Conservation (phyloP, 2,113 vertebrate species). For the Galemys pyrenaicus region DNA sequence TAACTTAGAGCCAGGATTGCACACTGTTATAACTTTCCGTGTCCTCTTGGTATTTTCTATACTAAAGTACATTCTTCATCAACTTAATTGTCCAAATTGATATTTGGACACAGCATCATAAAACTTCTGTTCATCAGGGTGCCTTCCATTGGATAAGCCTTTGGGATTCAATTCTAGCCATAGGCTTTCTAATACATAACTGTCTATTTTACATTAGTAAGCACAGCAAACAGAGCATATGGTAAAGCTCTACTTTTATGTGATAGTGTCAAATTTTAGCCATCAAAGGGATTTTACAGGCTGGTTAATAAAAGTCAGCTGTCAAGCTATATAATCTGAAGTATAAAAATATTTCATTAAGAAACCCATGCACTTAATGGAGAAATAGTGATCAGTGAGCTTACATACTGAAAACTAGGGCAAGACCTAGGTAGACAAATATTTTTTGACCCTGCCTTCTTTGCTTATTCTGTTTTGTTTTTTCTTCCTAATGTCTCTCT, state of each 20-base stretch:
- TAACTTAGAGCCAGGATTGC: not conserved
- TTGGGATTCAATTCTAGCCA: not conserved
- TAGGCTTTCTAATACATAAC: not conserved
- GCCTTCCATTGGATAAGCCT: not conserved
- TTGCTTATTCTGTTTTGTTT: not conserved
- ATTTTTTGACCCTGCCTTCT: not conserved
- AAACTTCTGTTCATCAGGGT: not conserved
- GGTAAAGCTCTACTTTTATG: not conserved
- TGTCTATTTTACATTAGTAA: not conserved
- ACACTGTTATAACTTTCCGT: not conserved
- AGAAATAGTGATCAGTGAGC: not conserved
- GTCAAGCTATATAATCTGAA: not conserved
- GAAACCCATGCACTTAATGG: not conserved
- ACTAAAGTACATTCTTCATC: not conserved
- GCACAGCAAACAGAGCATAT: not conserved
- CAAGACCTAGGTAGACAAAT: not conserved
- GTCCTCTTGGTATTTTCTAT: not conserved
- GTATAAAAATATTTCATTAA: not conserved
- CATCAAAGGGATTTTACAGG: not conserved
- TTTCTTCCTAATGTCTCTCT: not conserved
- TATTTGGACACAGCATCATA: not conserved
- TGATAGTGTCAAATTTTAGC: not conserved
- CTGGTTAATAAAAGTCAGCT: slow-evolving; percentile 22
- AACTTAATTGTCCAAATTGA: not conserved
- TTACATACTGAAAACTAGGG: not conserved